These are phyloP conservation scores for Sebastes steindachneri DNA, from an alignment of 2,797 vertebrate species.

Conservation along the genomic window DNA sequence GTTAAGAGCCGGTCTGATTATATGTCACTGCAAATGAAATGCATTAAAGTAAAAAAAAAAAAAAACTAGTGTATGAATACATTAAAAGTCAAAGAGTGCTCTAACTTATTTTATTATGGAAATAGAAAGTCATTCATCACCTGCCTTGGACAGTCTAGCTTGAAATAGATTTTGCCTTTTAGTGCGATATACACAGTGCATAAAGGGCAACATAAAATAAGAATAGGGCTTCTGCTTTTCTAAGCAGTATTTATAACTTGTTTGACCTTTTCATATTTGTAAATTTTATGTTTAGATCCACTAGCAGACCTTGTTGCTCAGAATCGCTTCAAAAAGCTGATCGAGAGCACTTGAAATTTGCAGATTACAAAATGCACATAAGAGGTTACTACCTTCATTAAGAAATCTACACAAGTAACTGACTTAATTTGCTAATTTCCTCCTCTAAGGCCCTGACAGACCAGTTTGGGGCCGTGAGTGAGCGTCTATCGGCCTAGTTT, in stretches of 20 bases:
- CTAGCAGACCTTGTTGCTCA: background rate
- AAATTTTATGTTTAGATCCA: background rate
- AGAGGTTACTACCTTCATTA: background rate
- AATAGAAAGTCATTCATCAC: slow-evolving; percentile 36
- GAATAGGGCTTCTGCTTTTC: background rate
- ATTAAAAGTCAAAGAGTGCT: slow-evolving; percentile 24
- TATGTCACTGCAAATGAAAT: slow-evolving; percentile 49
- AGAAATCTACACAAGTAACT: background rate
- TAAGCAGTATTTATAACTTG: background rate
- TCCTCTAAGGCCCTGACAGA: too few relatives aligned
- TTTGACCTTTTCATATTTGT: slow-evolving; percentile 18
- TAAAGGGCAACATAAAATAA: slow-evolving; percentile 21
- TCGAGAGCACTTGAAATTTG: background rate
- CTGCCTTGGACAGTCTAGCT: background rate
- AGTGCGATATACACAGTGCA: background rate
- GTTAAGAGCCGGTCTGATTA: slow-evolving; percentile 46
- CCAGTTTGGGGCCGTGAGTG: too few relatives aligned
- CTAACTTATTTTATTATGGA: slow-evolving; percentile 16
- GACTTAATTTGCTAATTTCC: background rate
- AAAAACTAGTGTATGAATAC: slow-evolving; percentile 8
- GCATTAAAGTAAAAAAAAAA: slow-evolving; percentile 28
- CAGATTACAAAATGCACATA: background rate
- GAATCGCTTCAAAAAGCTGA: background rate
- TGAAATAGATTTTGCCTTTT: slow-evolving; percentile 21
- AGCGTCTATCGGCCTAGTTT: too few relatives aligned